Conservation (phyloP, 2,888 invertebrate species). For the Athripsodes cinereus region DNA sequence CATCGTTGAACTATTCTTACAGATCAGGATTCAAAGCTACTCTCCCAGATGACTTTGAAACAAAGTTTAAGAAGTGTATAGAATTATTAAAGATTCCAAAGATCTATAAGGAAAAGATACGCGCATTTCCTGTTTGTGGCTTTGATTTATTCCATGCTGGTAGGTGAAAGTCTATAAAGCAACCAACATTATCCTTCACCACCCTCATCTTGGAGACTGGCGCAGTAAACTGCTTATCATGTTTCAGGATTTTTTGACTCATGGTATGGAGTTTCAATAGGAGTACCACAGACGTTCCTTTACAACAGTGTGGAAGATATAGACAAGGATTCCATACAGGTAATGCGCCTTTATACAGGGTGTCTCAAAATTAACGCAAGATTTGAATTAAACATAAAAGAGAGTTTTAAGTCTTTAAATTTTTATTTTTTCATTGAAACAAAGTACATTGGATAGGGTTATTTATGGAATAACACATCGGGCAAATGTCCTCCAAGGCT, state of each 20-base stretch:
- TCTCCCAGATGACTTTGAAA: conserved; percentile 44
- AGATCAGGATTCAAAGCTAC: conserved; percentile 11
- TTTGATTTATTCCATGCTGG: conserved; percentile 70
- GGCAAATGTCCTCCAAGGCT: no score
- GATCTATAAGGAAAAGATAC: conserved; percentile 43
- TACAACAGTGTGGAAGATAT: conserved; percentile 52
- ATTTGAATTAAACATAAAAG: no score
- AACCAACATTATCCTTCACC: no score
- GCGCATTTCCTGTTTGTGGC: conserved; percentile 66
- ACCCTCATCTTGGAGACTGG: no score
- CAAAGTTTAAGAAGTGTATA: conserved; percentile 52
- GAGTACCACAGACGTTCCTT: conserved; percentile 66
- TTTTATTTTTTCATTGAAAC: no score
- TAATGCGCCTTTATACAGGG: conserved; percentile 31
- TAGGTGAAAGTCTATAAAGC: no score
- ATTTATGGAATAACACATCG: no score
- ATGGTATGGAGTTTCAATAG: conserved; percentile 60
- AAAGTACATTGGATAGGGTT: no score
- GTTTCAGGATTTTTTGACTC: conserved; percentile 30
- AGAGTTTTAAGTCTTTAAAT: no score
- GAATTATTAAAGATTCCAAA: conserved; percentile 52
- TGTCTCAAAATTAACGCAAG: no score
- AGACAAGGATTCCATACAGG: conserved; percentile 52
- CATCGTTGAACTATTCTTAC: conserved; percentile 15
- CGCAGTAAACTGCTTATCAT: neutral